Conservation (phyloP, 2,113 vertebrate species). For the Caranx melampygus region DNA sequence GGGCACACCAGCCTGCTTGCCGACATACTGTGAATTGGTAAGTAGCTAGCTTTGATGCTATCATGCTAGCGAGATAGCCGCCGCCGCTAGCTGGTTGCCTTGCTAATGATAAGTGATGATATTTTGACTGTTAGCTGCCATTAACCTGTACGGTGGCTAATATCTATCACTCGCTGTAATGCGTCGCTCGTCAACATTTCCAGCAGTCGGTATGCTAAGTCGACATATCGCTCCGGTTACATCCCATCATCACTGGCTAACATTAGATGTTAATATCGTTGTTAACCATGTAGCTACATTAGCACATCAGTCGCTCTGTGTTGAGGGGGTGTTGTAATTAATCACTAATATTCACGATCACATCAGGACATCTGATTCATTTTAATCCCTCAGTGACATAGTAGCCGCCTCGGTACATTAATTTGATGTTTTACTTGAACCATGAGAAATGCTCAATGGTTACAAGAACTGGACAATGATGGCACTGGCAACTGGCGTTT, state of each 20-base stretch:
- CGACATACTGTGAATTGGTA: constrained; percentile 67
- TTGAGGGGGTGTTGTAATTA: constrained; percentile 56
- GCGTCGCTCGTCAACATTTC: neutral
- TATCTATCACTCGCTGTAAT: neutral
- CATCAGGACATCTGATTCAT: constrained; percentile 17
- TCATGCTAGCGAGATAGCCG: constrained; percentile 48
- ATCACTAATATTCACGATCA: constrained; percentile 23
- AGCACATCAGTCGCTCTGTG: constrained; percentile 56
- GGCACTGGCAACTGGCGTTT: constrained; percentile 6
- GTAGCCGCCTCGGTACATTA: neutral
- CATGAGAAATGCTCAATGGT: neutral
- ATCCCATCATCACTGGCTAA: constrained; percentile 21
- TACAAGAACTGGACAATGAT: constrained; percentile 5
- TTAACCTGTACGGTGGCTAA: neutral
- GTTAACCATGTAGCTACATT: constrained; percentile 59
- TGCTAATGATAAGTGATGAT: constrained; percentile 55
- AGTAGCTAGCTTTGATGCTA: constrained; percentile 70
- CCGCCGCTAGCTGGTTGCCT: constrained; percentile 52
- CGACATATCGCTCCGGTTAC: no score
- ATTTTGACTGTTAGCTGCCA: neutral
- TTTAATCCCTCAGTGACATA: neutral
- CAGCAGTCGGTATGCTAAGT: neutral
- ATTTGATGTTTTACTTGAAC: neutral
- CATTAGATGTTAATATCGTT: constrained; percentile 48
- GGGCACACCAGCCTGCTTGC: constrained; percentile 44